Evolutionary conservation across 2,888 invertebrate species (phyloP).

Genomic region (Lamellibrachia columna): DNA sequence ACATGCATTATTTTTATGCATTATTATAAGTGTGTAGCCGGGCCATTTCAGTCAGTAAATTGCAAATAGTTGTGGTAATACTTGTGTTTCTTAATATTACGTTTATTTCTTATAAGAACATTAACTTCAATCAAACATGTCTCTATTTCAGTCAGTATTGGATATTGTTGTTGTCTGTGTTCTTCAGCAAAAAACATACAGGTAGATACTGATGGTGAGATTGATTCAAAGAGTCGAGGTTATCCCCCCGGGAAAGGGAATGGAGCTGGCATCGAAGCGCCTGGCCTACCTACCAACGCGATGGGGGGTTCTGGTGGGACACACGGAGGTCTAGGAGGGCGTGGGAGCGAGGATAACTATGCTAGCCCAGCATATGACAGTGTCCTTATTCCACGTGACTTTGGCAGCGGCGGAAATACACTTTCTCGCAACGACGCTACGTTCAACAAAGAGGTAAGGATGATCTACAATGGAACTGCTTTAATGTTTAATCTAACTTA

Average conservation of each 20-base stretch:
- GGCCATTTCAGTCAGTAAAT: too few relatives aligned
- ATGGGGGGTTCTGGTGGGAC: constrained; percentile 47
- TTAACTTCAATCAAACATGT: too few relatives aligned
- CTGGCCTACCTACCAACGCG: not conserved
- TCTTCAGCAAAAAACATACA: constrained; percentile 49
- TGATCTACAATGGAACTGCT: not conserved
- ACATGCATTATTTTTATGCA: too few relatives aligned
- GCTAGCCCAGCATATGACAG: constrained; percentile 44
- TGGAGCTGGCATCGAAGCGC: constrained; percentile 40
- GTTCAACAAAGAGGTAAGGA: constrained; percentile 17
- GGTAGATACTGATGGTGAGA: constrained; percentile 48
- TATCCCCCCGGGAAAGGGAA: constrained; percentile 40
- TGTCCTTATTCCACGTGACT: constrained; percentile 40
- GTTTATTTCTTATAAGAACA: too few relatives aligned
- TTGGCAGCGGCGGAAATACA: constrained; percentile 49
- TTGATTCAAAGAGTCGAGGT: constrained; percentile 45
- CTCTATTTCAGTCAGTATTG: too few relatives aligned
- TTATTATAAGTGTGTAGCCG: too few relatives aligned
- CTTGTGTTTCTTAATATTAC: too few relatives aligned
- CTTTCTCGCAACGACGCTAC: not conserved
- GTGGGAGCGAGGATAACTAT: constrained; percentile 39
- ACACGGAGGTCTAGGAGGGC: constrained; percentile 52
- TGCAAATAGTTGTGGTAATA: too few relatives aligned
- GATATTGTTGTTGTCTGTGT: not conserved
- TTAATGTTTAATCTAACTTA: too few relatives aligned